Percentiles rank a stretch among this genome's conserved stretches.
phyloP scores from a whole-genome alignment of 2,113 vertebrate species.

The Psettodes erumei region DNA sequence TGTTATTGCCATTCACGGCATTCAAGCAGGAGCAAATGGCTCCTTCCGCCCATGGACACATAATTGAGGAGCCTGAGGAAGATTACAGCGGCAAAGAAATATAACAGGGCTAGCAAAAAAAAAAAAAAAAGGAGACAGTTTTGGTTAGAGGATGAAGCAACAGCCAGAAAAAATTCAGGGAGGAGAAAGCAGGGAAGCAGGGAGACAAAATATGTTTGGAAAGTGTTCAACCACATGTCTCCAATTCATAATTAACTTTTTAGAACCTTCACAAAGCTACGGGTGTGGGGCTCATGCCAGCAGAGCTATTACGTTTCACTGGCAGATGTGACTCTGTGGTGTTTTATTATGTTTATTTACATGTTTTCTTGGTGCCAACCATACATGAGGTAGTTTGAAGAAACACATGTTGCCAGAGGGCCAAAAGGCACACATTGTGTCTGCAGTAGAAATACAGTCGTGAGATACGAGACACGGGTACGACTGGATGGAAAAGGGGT shows the following conservation, averaged over 20 bases:
- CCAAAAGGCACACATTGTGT: slow-evolving; percentile 60
- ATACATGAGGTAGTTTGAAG: slow-evolving; percentile 63
- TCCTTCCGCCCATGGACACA: slow-evolving; percentile 71
- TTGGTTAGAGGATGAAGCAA: slow-evolving; percentile 40
- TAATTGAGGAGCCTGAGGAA: slow-evolving; percentile 77
- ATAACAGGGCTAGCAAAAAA: slow-evolving; percentile 22
- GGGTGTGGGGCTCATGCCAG: slow-evolving; percentile 63
- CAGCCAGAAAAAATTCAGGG: slow-evolving; percentile 45
- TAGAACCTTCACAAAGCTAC: slow-evolving; percentile 72
- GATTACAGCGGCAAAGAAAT: slow-evolving; percentile 57
- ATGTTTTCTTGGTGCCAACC: slow-evolving; percentile 66
- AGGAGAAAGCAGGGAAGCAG: slow-evolving; percentile 23
- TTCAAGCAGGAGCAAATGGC: slow-evolving; percentile 78
- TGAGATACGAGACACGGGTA: slow-evolving; percentile 7
- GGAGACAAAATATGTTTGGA: slow-evolving; percentile 66
- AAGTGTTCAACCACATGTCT: slow-evolving; percentile 74
- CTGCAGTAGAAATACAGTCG: slow-evolving; percentile 61
- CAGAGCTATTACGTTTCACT: slow-evolving; percentile 67
- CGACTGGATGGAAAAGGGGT: slow-evolving; percentile 28
- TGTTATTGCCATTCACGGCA: slow-evolving; percentile 81
- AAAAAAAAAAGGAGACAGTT: slow-evolving; percentile 39
- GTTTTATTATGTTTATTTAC: slow-evolving; percentile 80
- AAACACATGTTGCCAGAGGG: slow-evolving; percentile 55
- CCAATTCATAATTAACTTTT: slow-evolving; percentile 83
- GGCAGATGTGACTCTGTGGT: slow-evolving; percentile 72